phyloP scores from a whole-genome alignment of 1,140 invertebrate species.

The Liolophura sinensis region DNA sequence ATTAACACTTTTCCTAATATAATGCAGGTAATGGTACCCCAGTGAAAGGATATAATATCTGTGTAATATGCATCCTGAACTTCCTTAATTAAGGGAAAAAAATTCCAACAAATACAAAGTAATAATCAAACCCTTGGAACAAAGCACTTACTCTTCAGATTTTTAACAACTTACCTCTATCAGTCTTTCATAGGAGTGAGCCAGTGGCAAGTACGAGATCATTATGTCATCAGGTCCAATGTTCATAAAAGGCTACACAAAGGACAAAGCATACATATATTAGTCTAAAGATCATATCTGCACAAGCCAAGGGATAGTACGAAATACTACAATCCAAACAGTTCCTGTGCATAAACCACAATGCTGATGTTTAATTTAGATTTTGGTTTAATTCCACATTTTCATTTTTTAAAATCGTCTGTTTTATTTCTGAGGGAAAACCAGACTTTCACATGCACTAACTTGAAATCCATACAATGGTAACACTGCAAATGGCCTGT shows the following conservation, averaged over 20 bases:
- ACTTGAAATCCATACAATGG: too few species aligned
- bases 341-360: too few species aligned
- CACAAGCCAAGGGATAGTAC: too few species aligned
- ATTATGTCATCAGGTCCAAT: slow-evolving; percentile 43
- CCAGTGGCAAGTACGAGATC: slow-evolving; percentile 91
- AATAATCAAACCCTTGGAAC: not conserved
- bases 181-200: slow-evolving; percentile 81
- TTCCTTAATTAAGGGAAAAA: too few species aligned
- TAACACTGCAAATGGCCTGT: too few species aligned
- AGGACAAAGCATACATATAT: not conserved
- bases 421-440: too few species aligned
- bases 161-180: slow-evolving; percentile 35
- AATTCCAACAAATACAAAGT: too few species aligned
- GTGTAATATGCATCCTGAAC: not conserved
- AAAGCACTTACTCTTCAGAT: not conserved
- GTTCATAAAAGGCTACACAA: not conserved
- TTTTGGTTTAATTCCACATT: too few species aligned
- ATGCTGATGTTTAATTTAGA: too few species aligned
- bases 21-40: not conserved
- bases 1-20: not conserved
- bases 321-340: too few species aligned
- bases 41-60: not conserved
- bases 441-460: too few species aligned
- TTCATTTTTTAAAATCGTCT: too few species aligned
- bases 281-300: not conserved